Conservation (phyloP, 2,797 vertebrate species). For the Nannoperca obscura region DNA sequence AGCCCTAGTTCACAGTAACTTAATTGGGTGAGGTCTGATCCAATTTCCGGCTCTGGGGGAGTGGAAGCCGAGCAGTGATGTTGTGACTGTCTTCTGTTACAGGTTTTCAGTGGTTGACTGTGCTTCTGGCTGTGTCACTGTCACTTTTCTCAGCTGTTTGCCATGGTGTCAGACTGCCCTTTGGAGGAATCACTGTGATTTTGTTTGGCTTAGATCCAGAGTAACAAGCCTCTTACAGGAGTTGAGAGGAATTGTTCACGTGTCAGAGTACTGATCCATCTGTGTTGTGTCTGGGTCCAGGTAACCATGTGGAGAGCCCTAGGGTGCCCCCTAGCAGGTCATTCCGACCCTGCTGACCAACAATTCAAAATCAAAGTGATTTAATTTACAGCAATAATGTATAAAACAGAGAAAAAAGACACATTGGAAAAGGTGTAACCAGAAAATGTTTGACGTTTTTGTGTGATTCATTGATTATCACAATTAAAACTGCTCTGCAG, state of each 20-base stretch:
- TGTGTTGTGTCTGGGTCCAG: constrained; percentile 20
- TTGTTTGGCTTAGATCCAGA: constrained; percentile 35
- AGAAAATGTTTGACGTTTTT: not conserved
- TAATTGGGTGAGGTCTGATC: constrained; percentile 69
- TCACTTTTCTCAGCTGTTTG: constrained; percentile 47
- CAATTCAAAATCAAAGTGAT: not conserved
- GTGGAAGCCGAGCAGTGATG: constrained; percentile 17
- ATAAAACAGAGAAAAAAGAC: not conserved
- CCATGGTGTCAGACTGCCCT: constrained; percentile 18
- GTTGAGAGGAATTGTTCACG: constrained; percentile 25
- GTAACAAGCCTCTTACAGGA: constrained; percentile 2
- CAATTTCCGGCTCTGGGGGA: constrained; percentile 47
- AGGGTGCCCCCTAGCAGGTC: too few relatives aligned
- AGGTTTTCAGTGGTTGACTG: constrained; percentile 15
- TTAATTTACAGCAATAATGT: not conserved
- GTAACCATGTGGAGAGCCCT: constrained; percentile 19
- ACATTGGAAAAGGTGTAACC: not conserved
- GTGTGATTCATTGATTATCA: not conserved
- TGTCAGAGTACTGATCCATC: constrained; percentile 12
- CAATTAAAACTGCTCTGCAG: not conserved
- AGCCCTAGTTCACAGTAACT: constrained; percentile 58
- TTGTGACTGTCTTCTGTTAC: constrained; percentile 49
- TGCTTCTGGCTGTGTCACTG: constrained; percentile 21
- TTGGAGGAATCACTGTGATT: not conserved
- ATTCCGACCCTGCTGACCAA: not conserved